Evolutionary conservation across 2,113 vertebrate genomes (phyloP).

Genomic region (Glareola pratincola): DNA sequence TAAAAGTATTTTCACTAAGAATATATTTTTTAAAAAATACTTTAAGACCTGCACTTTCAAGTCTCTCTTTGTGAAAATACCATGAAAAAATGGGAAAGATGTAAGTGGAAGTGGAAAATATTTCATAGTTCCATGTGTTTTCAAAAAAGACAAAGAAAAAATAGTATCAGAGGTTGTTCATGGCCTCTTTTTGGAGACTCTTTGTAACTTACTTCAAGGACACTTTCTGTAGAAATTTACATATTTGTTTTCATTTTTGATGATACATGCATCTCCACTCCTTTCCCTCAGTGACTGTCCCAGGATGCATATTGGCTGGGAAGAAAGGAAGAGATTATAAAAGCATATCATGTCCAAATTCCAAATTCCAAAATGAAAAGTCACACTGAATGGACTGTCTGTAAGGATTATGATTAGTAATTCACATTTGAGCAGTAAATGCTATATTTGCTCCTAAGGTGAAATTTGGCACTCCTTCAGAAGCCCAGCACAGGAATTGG

Average conservation of each 20-base stretch:
- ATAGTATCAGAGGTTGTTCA: not conserved
- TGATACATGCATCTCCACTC: not conserved
- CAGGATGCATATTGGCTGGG: not conserved
- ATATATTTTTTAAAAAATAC: no score
- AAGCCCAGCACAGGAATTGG: not conserved
- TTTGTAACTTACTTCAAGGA: not conserved
- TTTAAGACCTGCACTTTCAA: not conserved
- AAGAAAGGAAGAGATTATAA: not conserved
- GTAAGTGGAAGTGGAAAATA: not conserved
- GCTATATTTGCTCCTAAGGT: not conserved
- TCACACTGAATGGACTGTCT: not conserved
- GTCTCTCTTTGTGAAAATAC: not conserved
- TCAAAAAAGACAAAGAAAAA: not conserved
- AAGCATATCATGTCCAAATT: not conserved
- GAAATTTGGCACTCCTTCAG: not conserved
- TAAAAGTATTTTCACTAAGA: not conserved
- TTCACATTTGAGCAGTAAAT: not conserved
- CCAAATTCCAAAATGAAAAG: not conserved
- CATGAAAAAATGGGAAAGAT: not conserved
- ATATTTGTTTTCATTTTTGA: not conserved
- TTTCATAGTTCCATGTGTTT: not conserved
- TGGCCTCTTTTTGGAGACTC: not conserved
- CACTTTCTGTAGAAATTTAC: not conserved
- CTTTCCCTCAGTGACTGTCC: not conserved
- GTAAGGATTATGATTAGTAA: not conserved